Evolutionary conservation across 2,888 invertebrate species (phyloP), one percentile per base, ranked within the genome.

Genomic region (Dolichomitus sp.): DNA sequence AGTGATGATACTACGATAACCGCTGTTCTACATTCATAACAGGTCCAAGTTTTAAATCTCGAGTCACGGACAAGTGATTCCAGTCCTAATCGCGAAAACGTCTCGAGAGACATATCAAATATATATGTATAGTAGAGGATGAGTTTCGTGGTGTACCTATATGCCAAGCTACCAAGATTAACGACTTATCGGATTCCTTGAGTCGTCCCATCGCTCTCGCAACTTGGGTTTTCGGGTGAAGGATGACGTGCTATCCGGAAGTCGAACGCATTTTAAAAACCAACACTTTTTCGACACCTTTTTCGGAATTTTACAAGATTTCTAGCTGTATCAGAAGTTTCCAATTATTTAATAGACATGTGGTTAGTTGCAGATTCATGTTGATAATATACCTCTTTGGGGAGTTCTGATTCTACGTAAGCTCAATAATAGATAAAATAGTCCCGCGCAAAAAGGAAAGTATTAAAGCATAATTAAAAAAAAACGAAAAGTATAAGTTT

Each of bases 141-240:
- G 37, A 52, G 52, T 52, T 52, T 68, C 52, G 52, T 37, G 37
- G 19, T 33, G 52, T 37, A 19, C 11, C 52, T 37, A 30, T 52
- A 68, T 68, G 37, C n/a, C n/a, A n/a, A n/a, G n/a, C n/a, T 37
- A 9, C 23, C 14, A 70, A 57, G 69, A 70, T 70, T 70, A 70
- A 70, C 23, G 69, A 57, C 69, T 70, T 57, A 70, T 42, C 42
- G 69, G 69, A 70, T 70, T 27, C 57, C 69, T 54, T 27, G 54
- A 54, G 52, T 70, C 42, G 69, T 33, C 23, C 69, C 52, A 23
- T 23, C 23, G 27, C 27, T 40, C 23, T 4, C 27, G 19, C 40
- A 23, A n/a, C 54, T 42, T 27, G 4, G n/a, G 0, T 59, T 30
- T 0, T n/a, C 57, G 14, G 7, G 42, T 3, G 12, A 12, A 11